phyloP scores from a whole-genome alignment of 2,797 vertebrate species.

The Rachycentron canadum region DNA sequence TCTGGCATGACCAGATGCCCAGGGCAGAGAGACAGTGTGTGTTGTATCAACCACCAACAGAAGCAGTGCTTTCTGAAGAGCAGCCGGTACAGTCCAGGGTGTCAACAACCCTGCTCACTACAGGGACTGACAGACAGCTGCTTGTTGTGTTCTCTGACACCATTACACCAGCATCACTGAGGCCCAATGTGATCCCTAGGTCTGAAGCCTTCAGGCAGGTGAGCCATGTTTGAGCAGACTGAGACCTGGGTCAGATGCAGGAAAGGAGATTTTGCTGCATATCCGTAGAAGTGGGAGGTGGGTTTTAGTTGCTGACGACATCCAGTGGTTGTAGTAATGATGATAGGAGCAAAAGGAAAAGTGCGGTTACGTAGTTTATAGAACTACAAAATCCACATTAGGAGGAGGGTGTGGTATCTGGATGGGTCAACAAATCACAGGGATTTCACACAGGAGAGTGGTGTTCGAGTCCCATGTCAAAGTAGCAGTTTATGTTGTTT shows the following conservation, averaged over 20 bases:
- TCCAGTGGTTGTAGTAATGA: too few relatives aligned
- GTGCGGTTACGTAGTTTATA: too few relatives aligned
- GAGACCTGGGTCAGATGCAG: neutral
- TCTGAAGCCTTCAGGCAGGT: neutral
- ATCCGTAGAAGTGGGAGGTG: neutral
- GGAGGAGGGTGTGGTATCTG: too few relatives aligned
- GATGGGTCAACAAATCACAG: too few relatives aligned
- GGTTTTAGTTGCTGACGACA: neutral
- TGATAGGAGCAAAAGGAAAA: too few relatives aligned
- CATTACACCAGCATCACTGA: neutral
- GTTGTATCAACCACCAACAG: neutral
- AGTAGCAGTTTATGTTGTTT: too few relatives aligned
- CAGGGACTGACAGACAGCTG: neutral
- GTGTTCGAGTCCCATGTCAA: too few relatives aligned
- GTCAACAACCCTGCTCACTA: neutral
- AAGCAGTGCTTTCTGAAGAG: neutral
- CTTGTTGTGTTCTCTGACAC: neutral
- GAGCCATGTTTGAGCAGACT: neutral
- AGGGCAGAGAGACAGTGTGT: neutral
- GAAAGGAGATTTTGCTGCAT: neutral
- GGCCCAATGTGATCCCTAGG: neutral
- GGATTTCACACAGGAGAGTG: too few relatives aligned
- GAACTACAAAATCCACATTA: too few relatives aligned
- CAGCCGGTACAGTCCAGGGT: neutral
- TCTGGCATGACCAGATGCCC: neutral